Evolutionary conservation across 2,888 invertebrate species (phyloP).

Genomic region (Noctua pronuba): DNA sequence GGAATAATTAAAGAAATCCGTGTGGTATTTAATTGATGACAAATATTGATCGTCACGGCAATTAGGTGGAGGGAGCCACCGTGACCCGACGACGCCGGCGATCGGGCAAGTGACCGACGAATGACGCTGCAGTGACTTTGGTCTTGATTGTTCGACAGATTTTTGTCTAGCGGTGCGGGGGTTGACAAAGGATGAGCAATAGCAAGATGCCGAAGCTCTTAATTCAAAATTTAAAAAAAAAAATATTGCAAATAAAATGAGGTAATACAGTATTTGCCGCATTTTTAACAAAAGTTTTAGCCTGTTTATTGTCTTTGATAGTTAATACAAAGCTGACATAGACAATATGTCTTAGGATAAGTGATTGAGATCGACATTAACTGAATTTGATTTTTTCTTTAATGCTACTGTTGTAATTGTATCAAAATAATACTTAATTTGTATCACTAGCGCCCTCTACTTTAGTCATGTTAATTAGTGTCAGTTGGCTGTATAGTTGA

Average conservation of each 20-base stretch:
- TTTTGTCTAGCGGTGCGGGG: background rate
- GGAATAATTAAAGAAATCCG: conserved; percentile 75
- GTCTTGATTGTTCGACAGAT: background rate
- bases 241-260: background rate
- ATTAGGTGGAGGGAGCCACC: conserved; percentile 74
- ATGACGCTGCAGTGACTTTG: conserved; percentile 1
- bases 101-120: conserved; percentile 36
- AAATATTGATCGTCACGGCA: conserved; percentile 86
- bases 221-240: background rate
- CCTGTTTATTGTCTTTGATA: background rate
- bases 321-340: background rate
- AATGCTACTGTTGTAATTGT: too few species aligned
- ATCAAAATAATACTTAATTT: too few species aligned
- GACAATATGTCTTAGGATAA: background rate
- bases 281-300: background rate
- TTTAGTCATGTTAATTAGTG: too few species aligned
- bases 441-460: too few species aligned
- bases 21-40: conserved; percentile 84
- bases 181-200: background rate
- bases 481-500: too few species aligned
- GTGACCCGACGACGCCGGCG: conserved; percentile 70
- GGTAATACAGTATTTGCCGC: background rate
- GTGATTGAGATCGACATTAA: background rate
- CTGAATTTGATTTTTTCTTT: background rate
- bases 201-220: background rate